Percentiles rank a stretch among this genome's conserved stretches.
These are phyloP conservation scores for Riparia riparia DNA, from an alignment of 2,113 vertebrate genomes.

Conservation along the genomic window DNA sequence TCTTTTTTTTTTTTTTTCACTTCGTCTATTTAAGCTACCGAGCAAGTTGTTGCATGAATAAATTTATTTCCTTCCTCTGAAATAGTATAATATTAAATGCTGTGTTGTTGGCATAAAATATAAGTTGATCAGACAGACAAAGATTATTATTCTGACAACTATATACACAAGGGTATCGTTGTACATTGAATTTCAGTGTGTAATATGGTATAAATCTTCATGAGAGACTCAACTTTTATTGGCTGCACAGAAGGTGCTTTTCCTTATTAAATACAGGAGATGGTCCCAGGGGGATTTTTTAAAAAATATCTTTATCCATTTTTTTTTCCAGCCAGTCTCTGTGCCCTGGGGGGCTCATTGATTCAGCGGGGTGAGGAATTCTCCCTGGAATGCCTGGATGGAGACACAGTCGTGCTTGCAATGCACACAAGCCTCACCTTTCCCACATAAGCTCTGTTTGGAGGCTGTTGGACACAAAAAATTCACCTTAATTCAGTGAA, in stretches of 20 bases:
- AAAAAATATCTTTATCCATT: slow-evolving; percentile 61
- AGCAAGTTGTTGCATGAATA: slow-evolving; percentile 46
- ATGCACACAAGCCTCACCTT: background rate
- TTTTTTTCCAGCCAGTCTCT: background rate
- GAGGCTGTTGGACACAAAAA: background rate
- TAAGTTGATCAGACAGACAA: slow-evolving; percentile 73
- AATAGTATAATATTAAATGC: slow-evolving; percentile 65
- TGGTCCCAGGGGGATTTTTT: slow-evolving; percentile 2
- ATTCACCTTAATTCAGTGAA: background rate
- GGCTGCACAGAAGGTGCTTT: slow-evolving; percentile 71
- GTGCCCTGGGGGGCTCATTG: background rate
- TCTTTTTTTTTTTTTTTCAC: background rate
- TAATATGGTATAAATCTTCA: slow-evolving; percentile 74
- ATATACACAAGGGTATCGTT: slow-evolving; percentile 56
- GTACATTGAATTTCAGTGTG: slow-evolving; percentile 64
- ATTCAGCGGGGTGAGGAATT: background rate
- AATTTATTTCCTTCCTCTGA: slow-evolving; percentile 57
- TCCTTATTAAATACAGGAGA: slow-evolving; percentile 67
- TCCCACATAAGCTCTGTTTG: background rate
- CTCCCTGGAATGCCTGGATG: background rate
- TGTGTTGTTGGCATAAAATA: slow-evolving; percentile 69
- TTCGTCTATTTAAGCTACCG: slow-evolving; percentile 45
- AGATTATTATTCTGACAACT: slow-evolving; percentile 75
- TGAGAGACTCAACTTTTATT: slow-evolving; percentile 71
- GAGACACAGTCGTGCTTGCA: background rate